Percentiles rank a stretch among this genome's conserved stretches.
These are phyloP conservation scores for Argyrosomus regius DNA, from an alignment of 2,797 vertebrate genomes.

Conservation along the genomic window DNA sequence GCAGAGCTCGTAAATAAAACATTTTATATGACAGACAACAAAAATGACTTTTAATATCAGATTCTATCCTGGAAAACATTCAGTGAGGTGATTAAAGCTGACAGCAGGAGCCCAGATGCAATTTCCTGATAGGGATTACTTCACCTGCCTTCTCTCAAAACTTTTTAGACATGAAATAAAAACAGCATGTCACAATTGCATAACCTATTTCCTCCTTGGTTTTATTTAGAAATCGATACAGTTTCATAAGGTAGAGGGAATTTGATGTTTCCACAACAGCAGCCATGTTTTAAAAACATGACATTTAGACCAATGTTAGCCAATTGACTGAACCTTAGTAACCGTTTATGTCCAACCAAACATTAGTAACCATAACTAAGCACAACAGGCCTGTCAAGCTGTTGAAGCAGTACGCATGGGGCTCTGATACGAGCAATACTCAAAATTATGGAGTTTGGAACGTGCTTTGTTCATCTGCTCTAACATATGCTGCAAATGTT, in stretches of 20 bases:
- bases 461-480: background rate
- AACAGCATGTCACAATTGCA: background rate
- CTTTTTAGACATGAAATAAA: background rate
- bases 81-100: background rate
- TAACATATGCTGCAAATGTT: no score
- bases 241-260: background rate
- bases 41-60: background rate
- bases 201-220: background rate
- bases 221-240: background rate
- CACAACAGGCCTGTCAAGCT: background rate
- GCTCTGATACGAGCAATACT: background rate
- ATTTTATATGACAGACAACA: constrained; percentile 1
- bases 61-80: constrained; percentile 18
- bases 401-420: background rate
- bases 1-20: background rate
- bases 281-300: background rate
- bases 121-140: background rate
- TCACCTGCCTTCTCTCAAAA: background rate
- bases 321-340: no score
- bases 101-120: constrained; percentile 34
- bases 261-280: constrained; percentile 3
- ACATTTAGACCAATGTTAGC: background rate
- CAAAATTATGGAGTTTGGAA: background rate
- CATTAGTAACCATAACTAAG: background rate
- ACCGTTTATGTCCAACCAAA: background rate